Conservation (phyloP, 2,113 vertebrate species). For the Nerophis lumbriciformis region DNA sequence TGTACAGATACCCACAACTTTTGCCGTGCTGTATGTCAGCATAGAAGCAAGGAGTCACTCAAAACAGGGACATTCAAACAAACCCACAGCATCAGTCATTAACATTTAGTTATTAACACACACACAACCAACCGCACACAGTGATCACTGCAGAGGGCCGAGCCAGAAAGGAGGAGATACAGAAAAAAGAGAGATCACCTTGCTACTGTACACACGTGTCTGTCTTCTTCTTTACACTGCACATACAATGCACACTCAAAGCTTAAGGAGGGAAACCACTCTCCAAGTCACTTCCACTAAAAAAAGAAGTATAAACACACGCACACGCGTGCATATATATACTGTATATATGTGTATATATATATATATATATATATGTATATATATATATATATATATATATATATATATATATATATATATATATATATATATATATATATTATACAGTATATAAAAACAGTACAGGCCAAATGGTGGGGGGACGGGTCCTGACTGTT, state of each 20-base stretch:
- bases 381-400: too few relatives aligned
- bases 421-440: too few relatives aligned
- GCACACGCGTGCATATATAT: slow-evolving; percentile 10
- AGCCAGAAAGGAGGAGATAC: slow-evolving; percentile 29
- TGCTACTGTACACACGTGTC: slow-evolving; percentile 33
- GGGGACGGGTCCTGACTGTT: too few relatives aligned
- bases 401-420: too few relatives aligned
- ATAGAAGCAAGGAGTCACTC: slow-evolving; percentile 31
- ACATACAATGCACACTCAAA: slow-evolving; percentile 33
- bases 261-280: slow-evolving; percentile 45
- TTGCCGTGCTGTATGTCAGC: slow-evolving; percentile 39
- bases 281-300: slow-evolving; percentile 45
- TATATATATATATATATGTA: too few relatives aligned
- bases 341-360: neutral
- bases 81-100: slow-evolving; percentile 15
- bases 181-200: slow-evolving; percentile 35
- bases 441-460: too few relatives aligned
- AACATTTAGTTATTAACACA: slow-evolving; percentile 41
- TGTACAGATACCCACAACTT: slow-evolving; percentile 33
- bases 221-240: slow-evolving; percentile 24
- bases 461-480: too few relatives aligned
- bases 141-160: slow-evolving; percentile 53
- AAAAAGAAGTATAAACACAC: slow-evolving; percentile 13
- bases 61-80: slow-evolving; percentile 19
- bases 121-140: slow-evolving; percentile 42